Conservation (phyloP, 2,113 vertebrate species). For the Pithys albifrons region DNA sequence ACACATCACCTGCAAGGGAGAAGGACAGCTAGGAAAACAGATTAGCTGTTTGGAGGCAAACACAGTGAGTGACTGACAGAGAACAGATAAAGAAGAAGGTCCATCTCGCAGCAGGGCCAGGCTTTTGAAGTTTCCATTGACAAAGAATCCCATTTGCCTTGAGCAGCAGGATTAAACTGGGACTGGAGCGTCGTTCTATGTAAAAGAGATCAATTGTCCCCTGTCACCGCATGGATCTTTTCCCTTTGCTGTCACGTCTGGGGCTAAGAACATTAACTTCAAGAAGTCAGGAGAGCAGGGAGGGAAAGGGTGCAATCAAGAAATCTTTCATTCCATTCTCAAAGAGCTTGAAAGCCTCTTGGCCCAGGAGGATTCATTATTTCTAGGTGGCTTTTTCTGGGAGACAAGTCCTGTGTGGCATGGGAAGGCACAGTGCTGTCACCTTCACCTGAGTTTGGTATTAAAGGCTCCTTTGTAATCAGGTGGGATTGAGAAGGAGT, state of each 20-base stretch:
- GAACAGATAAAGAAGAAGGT: slow-evolving; percentile 67
- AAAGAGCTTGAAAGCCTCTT: slow-evolving; percentile 64
- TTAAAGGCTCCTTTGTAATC: slow-evolving; percentile 39
- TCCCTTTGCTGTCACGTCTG: slow-evolving; percentile 47
- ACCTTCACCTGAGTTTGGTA: slow-evolving; percentile 6
- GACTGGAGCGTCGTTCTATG: slow-evolving; percentile 54
- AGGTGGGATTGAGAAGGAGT: not conserved
- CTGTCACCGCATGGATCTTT: slow-evolving; percentile 64
- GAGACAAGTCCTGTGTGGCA: slow-evolving; percentile 45
- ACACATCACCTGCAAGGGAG: not conserved
- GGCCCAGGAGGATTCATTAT: slow-evolving; percentile 62
- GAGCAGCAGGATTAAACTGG: slow-evolving; percentile 68
- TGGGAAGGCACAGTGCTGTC: not conserved
- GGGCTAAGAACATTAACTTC: slow-evolving; percentile 70
- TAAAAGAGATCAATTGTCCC: slow-evolving; percentile 68
- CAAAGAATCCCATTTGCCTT: slow-evolving; percentile 75
- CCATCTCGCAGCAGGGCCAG: slow-evolving; percentile 32
- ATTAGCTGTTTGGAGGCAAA: slow-evolving; percentile 69
- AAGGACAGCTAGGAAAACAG: slow-evolving; percentile 30
- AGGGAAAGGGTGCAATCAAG: slow-evolving; percentile 50
- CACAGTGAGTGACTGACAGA: slow-evolving; percentile 45
- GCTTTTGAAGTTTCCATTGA: slow-evolving; percentile 73
- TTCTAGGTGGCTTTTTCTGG: slow-evolving; percentile 60
- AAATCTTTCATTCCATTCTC: slow-evolving; percentile 65
- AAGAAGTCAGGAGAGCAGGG: slow-evolving; percentile 56